Base-by-base conservation (phyloP, 2,888 invertebrate species). In the Phortica okadai region DNA sequence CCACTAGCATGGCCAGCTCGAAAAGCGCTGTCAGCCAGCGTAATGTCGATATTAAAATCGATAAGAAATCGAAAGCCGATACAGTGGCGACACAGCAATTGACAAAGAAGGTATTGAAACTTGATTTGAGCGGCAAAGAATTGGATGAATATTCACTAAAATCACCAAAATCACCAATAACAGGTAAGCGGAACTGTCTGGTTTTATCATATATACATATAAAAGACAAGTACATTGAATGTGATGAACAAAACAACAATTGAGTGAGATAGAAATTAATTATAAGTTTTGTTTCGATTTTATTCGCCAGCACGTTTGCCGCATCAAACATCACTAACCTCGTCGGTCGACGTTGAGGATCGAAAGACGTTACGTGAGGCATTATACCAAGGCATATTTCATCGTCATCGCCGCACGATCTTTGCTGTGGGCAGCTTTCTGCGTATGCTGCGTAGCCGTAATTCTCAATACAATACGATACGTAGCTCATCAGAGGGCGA, bases 391-490 rank as follows among this genome's bases (percentile, higher is more conserved):
- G 95, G 95, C 91, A 95, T 95, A 89, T 95, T 95, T 90, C 95
- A 95, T 92, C 94, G 95, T 82, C 95, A 95, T 91, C 92, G 95
- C 81, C 93, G 95, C 89, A 95, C 95, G 78, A 95, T 95, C 83
- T 95, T 95, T 89, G 95, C 95, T 7, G 93, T 95, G 75, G 95
- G 95, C 73, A 95, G 95, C 70, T 95, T 95, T 90, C 92, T 95
- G 77, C 93, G 95, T 81, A 95, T 95, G 95, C 91, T 95, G 82
- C 93, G 94, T 84, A 94, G 94, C 89, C 95, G 95, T 90, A 95
- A 95, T 87, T 95, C 95, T 78, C 95, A 95, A 90, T 95, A 95
- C 88, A 95, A 95, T 90, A 95, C 95, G 73, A 95, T 95, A 91
- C 93, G 95, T 73, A 92, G 91, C 83, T 90, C 92, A 76, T 91